Base-by-base conservation (phyloP, 1,140 invertebrate genomes). In the Alviniconcha marisindica region DNA sequence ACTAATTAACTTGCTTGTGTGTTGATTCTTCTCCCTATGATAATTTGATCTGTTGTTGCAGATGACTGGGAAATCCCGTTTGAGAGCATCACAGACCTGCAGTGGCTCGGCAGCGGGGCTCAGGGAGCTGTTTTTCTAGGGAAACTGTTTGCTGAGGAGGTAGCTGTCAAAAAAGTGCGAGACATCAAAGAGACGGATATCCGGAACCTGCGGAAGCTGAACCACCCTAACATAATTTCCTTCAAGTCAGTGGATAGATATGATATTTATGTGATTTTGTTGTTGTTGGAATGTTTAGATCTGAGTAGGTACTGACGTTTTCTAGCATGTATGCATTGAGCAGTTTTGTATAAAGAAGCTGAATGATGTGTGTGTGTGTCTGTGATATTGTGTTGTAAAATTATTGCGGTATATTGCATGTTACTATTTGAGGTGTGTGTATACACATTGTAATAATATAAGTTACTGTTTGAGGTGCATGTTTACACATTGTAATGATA, bases 161-260 rank as follows among this genome's bases (percentile, higher is more conserved):
- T 99, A 4, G 98, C 98, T 31, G 97, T 99, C 2, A 99, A 99
- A 93, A 99, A 99, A 93, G 97, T 99, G n/a, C 94, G 96, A 81
- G 97, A 99, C 89, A 95, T 97, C 87, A 96, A 96, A 90, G 98
- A 99, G 93, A 98, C 98, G 33, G 97, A 99, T 91, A 98, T 99
- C 82, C 96, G 96, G 88, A 98, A 99, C 93, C 94, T 99, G 40
- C 94, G 97, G 66, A 98, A 99, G 93, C 95, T 99, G 40, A 98
- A 99, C 91, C 98, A 99, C 93, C 96, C 97, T 10, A 99, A 99
- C 92, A 97, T 99, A 89, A 97, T 99, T 73, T 96, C 97, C 90
- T 99, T 99, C 91, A 97, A 96, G 95, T 97, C 92, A 94, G 73
- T 76, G 42, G 2, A 63, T 14, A 63, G 60, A 63, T 14, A 63